A percentile compares a stretch with the other conserved stretches of the same genome.
phyloP scores from a whole-genome alignment of 2,797 vertebrate genomes.

The Mormyrops boulengeri region DNA sequence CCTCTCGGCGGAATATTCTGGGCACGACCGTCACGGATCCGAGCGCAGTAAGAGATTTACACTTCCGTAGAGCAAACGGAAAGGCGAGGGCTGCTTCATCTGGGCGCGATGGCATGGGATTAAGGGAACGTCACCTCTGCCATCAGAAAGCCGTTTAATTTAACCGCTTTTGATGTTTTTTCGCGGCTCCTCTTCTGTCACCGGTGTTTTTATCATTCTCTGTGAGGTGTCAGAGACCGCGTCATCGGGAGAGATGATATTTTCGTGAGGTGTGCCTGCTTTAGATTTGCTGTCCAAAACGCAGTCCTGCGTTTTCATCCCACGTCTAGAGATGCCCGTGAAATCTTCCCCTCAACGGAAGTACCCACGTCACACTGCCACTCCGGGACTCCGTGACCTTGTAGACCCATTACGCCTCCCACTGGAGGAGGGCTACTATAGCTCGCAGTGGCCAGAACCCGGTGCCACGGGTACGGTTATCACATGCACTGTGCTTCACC shows the following conservation, averaged over 20 bases:
- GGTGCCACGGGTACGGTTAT: neutral
- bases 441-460: neutral
- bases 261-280: neutral
- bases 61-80: neutral
- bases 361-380: neutral
- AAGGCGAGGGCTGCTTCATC: neutral
- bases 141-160: neutral
- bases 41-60: conserved; percentile 40
- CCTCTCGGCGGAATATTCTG: conserved; percentile 60
- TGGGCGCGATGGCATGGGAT: conserved; percentile 2
- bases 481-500: neutral
- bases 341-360: neutral
- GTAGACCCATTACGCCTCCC: neutral
- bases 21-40: conserved; percentile 46
- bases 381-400: neutral
- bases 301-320: neutral
- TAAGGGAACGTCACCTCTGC: conserved; percentile 15
- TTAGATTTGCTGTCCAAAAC: neutral
- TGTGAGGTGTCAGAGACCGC: neutral
- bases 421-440: neutral
- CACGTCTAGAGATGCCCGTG: neutral
- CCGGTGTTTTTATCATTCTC: neutral
- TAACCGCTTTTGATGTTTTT: neutral
- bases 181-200: neutral
- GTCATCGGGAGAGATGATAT: neutral